Conservation (phyloP, 2,797 vertebrate genomes). For the Poeciliopsis infans region DNA sequence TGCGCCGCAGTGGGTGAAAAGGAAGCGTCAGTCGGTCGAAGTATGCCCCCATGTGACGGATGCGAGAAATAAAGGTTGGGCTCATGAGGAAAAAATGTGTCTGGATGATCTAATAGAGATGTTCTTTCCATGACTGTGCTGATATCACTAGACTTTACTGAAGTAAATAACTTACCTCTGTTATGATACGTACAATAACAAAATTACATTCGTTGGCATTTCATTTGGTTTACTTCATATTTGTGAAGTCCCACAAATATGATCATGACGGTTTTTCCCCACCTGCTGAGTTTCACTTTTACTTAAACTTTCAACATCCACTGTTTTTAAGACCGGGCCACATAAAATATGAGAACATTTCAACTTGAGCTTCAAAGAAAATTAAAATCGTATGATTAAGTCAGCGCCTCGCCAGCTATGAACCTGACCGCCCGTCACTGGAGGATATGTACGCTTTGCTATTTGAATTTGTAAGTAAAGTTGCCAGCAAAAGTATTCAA, state of each 20-base stretch:
- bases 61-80: constrained; percentile 56
- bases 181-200: not conserved
- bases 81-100: not conserved
- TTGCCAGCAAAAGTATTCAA: not conserved
- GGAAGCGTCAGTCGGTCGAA: constrained; percentile 64
- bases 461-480: not conserved
- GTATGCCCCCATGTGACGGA: constrained; percentile 78
- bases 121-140: not conserved
- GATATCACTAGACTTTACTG: not conserved
- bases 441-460: not conserved
- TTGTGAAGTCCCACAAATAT: not conserved
- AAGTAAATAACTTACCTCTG: not conserved
- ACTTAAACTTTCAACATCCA: not conserved
- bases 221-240: not conserved
- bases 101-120: not conserved
- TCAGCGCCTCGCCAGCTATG: too few species aligned
- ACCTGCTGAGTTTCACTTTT: not conserved
- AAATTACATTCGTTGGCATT: not conserved
- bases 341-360: not conserved
- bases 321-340: not conserved
- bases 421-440: too few species aligned
- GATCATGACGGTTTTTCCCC: not conserved
- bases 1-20: constrained; percentile 42
- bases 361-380: not conserved
- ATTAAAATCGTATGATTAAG: not conserved